Percentiles rank a stretch among this genome's conserved stretches.
Evolutionary conservation across 2,113 vertebrate species (phyloP).

Genomic region (Cercocebus atys): DNA sequence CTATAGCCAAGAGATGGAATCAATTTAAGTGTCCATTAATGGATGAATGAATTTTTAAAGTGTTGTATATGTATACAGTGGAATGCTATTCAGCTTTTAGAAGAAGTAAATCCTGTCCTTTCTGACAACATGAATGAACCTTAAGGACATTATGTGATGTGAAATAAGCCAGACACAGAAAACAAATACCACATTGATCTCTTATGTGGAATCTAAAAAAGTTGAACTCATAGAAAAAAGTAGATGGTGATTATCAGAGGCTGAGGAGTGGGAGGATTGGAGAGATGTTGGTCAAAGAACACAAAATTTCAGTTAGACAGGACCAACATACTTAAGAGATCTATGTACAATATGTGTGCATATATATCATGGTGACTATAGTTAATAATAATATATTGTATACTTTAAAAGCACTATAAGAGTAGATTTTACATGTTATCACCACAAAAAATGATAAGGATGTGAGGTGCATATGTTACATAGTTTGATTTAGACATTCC

Average conservation of each 20-base stretch:
- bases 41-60: neutral
- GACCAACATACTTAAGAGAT: neutral
- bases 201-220: neutral
- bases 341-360: too few species aligned
- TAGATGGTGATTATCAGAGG: neutral
- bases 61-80: neutral
- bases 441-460: neutral
- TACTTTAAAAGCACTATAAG: neutral
- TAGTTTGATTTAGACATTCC: neutral
- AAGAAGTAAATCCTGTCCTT: neutral
- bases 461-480: neutral
- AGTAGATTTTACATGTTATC: neutral
- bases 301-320: neutral
- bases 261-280: rapidly evolving
- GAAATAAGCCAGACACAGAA: neutral
- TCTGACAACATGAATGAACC: neutral
- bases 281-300: neutral
- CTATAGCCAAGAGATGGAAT: neutral
- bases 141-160: neutral
- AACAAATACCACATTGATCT: neutral
- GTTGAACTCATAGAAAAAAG: neutral
- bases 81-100: neutral
- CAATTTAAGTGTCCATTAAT: neutral
- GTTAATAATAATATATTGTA: neutral
- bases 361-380: neutral